phyloP scores from a whole-genome alignment of 2,797 vertebrate species.

The Acanthurus leucopareius region DNA sequence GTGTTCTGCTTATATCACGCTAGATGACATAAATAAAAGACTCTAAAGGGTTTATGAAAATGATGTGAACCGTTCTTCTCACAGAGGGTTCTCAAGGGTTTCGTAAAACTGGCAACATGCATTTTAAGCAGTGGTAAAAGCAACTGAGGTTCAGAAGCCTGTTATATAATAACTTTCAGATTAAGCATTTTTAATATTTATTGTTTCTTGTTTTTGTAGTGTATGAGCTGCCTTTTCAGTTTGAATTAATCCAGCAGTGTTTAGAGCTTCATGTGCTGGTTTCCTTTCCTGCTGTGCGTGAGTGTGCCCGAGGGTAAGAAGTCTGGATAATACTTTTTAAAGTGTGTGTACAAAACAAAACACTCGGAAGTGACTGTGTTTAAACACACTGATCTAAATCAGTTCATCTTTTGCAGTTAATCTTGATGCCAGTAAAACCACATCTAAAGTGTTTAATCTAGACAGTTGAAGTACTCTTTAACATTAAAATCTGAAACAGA shows the following conservation, averaged over 20 bases:
- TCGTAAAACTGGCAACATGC: conserved; percentile 38
- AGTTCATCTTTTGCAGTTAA: conserved; percentile 29
- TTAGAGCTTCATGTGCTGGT: neutral
- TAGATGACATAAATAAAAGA: conserved; percentile 54
- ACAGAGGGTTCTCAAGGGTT: conserved; percentile 21
- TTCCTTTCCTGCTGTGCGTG: neutral
- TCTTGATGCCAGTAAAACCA: conserved; percentile 27
- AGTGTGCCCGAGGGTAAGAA: conserved; percentile 27
- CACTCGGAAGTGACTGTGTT: conserved; percentile 19
- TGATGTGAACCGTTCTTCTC: conserved; percentile 36
- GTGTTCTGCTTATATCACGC: conserved; percentile 51
- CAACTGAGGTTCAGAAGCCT: conserved; percentile 34
- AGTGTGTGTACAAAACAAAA: conserved; percentile 51
- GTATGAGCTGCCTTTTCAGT: conserved; percentile 10
- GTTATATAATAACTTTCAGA: conserved; percentile 51
- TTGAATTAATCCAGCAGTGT: conserved; percentile 24
- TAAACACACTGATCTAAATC: conserved; percentile 33
- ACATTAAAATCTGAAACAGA: neutral
- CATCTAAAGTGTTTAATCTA: conserved; percentile 10
- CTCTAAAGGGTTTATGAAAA: conserved; percentile 56
- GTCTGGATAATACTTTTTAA: conserved; percentile 33
- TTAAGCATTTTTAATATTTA: conserved; percentile 13
- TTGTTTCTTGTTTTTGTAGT: conserved; percentile 33
- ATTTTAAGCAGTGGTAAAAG: conserved; percentile 32
- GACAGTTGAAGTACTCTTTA: neutral